Evolutionary conservation across 2,888 invertebrate species (phyloP), one percentile per base, ranked within the genome.

Genomic region (Orchesella flavescens): DNA sequence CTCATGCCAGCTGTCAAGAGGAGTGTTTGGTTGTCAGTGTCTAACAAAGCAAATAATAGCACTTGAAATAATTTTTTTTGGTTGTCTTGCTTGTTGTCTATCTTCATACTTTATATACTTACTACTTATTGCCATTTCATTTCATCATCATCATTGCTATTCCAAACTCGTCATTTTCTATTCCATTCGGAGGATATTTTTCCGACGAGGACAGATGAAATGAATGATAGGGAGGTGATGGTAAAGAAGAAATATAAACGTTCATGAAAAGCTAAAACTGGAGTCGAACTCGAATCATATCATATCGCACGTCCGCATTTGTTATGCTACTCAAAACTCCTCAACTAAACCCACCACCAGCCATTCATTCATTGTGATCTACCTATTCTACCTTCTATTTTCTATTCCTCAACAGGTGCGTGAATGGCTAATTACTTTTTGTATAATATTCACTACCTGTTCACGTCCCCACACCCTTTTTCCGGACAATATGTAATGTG

Each of bases 391-490:
- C 5, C 9, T 66, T 44, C 24, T 46, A 46, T 46, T 4, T 46
- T 49, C 21, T 17, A 10, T 24, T 34, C 24, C 34, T 63, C 63
- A 78, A 79, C 79, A 79, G 79, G 79, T 79, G 79, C 72, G 17
- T 49, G 79, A 79, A 79, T 79, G 53, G 23, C 49, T 79, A 79
- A 79, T 79, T 79, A 79, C 55, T 19, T 57, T 55, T 49, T 77
- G 44, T 34, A 7, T 65, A 65, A 65, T 44, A 65, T 44, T 65
- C 65, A 1, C 44, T 65, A 65, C 13, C 44, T 44, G 65, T 65
- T 65, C 65, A 65, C 65, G 44, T 65, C 21, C 7, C 21, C 19
- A 49, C 53, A 49, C 53, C 23, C 53, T 53, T 71, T 69, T 57
- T 34, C 71, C 71, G 71, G 71, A 55, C 55, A 57, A 34, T n/a